A percentile compares a stretch with the other conserved stretches of the same genome.
phyloP scores from a whole-genome alignment of 2,888 invertebrate genomes.

The Drosophila fulvimacula region DNA sequence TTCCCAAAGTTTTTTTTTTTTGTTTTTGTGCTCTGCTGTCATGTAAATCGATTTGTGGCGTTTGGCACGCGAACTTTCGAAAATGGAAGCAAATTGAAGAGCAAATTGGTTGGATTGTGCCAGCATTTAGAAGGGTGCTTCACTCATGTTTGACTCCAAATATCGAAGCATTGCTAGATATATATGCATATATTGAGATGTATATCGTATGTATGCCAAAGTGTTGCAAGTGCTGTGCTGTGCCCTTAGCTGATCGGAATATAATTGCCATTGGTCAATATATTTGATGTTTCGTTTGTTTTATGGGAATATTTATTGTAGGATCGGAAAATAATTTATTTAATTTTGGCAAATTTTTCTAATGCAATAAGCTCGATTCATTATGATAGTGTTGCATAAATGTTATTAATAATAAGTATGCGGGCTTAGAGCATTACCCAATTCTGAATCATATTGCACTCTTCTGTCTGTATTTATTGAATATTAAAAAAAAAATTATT shows the following conservation, averaged over 20 bases:
- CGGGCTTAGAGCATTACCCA: neutral
- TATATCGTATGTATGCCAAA: neutral
- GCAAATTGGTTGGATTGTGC: conserved; percentile 54
- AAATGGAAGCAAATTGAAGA: conserved; percentile 35
- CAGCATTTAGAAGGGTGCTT: conserved; percentile 53
- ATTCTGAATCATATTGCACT: neutral
- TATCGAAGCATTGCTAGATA: neutral
- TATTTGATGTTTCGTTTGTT: neutral
- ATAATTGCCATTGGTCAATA: conserved; percentile 8
- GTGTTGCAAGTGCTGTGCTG: conserved; percentile 8
- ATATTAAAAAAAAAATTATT: no score
- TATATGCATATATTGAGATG: neutral
- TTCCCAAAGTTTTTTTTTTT: conserved; percentile 34
- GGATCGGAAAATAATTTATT: neutral
- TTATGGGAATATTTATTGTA: neutral
- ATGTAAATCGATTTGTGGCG: conserved; percentile 71
- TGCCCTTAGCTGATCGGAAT: conserved; percentile 3
- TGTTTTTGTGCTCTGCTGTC: conserved; percentile 14
- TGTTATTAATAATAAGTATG: neutral
- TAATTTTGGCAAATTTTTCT: neutral
- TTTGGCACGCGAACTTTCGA: conserved; percentile 59
- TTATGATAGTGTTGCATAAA: neutral
- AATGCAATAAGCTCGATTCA: neutral
- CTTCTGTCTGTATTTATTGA: no score
- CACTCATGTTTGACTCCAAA: conserved; percentile 33